These are phyloP conservation scores for Cephus rjabovi DNA, from an alignment of 2,888 invertebrate genomes.

Conservation along the genomic window DNA sequence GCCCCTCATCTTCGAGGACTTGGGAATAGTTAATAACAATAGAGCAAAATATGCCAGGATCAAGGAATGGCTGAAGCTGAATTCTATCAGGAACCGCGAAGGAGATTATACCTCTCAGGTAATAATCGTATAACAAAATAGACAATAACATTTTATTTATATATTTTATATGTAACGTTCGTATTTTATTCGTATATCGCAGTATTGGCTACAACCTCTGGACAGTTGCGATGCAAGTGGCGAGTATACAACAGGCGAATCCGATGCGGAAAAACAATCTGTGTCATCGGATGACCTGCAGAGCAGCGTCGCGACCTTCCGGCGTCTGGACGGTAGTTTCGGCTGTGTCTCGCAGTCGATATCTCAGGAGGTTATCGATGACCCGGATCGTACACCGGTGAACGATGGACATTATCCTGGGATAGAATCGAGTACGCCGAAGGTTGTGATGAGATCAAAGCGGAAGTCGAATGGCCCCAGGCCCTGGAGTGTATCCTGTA, in stretches of 20 bases:
- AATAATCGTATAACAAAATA: not conserved
- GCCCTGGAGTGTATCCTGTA: slow-evolving; percentile 91
- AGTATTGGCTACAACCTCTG: slow-evolving; percentile 68
- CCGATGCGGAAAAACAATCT: slow-evolving; percentile 76
- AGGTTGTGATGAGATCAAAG: slow-evolving; percentile 77
- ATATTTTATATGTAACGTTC: slow-evolving; percentile 5
- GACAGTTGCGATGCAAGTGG: slow-evolving; percentile 91
- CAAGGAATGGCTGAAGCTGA: slow-evolving; percentile 78
- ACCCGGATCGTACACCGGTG: slow-evolving; percentile 54
- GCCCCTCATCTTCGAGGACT: slow-evolving; percentile 70
- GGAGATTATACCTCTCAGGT: slow-evolving; percentile 55
- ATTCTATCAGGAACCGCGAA: slow-evolving; percentile 55
- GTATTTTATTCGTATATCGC: slow-evolving; percentile 13
- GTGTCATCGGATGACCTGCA: slow-evolving; percentile 83
- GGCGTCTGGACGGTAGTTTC: slow-evolving; percentile 61
- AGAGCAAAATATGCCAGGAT: slow-evolving; percentile 76
- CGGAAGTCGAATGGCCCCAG: slow-evolving; percentile 70
- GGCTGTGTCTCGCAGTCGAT: slow-evolving; percentile 53
- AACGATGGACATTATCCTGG: slow-evolving; percentile 40
- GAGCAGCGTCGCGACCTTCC: slow-evolving; percentile 78
- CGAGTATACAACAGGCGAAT: slow-evolving; percentile 84
- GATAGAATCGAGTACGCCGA: slow-evolving; percentile 53
- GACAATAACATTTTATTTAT: not conserved
- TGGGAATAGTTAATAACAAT: slow-evolving; percentile 67
- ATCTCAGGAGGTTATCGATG: slow-evolving; percentile 62